A percentile compares a stretch with the other conserved stretches of the same genome.
These are phyloP conservation scores for Rhabdomys dilectus DNA, from an alignment of 2,113 vertebrate genomes.

Conservation along the genomic window DNA sequence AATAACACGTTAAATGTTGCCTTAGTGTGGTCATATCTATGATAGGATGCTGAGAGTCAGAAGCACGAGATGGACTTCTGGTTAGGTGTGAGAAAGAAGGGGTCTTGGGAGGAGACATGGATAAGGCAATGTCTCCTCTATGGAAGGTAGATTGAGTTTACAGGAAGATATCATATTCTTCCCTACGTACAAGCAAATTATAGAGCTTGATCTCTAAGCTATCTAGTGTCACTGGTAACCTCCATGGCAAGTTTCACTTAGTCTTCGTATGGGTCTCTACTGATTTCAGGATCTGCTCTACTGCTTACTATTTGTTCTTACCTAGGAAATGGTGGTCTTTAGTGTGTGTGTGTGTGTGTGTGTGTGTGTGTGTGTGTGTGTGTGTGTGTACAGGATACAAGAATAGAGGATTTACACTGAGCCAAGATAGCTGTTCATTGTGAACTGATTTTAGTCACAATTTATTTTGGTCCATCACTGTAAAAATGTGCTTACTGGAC, in stretches of 20 bases:
- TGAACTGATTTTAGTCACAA: conserved; percentile 54
- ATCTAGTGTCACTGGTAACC: neutral
- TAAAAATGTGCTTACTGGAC: neutral
- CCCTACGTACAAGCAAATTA: neutral
- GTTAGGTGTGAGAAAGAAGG: neutral
- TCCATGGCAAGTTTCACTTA: neutral
- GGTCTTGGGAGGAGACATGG: neutral
- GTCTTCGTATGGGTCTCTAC: neutral
- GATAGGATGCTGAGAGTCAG: neutral
- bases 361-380: neutral
- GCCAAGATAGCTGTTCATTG: neutral
- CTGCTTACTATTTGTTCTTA: neutral
- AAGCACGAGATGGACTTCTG: neutral
- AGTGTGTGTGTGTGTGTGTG: neutral
- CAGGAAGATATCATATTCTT: neutral
- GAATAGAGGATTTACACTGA: neutral
- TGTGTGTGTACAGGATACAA: neutral
- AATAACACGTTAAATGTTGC: neutral
- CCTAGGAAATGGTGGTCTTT: neutral
- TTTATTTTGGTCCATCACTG: conserved; percentile 8
- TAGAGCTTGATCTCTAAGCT: neutral
- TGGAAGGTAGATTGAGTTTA: neutral
- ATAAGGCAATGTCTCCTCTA: neutral
- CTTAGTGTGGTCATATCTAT: neutral
- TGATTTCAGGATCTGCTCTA: neutral